Percentiles rank a stretch among this genome's conserved stretches.
phyloP scores from a whole-genome alignment of 2,888 invertebrate species.

The Drosophila mimica region DNA sequence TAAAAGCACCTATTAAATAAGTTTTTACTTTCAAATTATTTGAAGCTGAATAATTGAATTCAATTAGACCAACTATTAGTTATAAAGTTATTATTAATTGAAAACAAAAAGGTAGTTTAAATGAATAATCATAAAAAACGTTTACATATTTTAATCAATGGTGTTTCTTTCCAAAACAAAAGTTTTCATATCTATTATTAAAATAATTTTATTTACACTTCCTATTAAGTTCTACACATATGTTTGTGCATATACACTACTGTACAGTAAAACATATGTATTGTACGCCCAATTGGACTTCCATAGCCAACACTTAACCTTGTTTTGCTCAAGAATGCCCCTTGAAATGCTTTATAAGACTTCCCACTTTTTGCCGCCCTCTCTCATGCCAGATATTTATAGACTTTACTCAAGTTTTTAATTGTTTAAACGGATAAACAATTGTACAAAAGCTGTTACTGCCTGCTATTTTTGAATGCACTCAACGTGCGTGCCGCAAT shows the following conservation, averaged over 20 bases:
- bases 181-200: background rate
- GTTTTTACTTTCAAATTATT: background rate
- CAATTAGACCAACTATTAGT: background rate
- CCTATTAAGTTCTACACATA: background rate
- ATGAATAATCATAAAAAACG: background rate
- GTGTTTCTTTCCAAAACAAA: background rate
- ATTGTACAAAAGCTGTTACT: constrained; percentile 45
- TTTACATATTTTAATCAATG: too few relatives aligned
- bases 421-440: constrained; percentile 59
- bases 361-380: constrained; percentile 1
- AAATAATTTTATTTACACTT: background rate
- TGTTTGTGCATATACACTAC: background rate
- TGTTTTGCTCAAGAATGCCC: constrained; percentile 32
- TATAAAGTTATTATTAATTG: background rate
- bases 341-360: constrained; percentile 8
- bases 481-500: constrained; percentile 34
- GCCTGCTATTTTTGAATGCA: constrained; percentile 43
- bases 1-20: background rate
- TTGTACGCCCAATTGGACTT: background rate
- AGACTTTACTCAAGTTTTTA: constrained; percentile 47
- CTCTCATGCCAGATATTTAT: constrained; percentile 40
- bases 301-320: constrained; percentile 38
- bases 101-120: background rate
- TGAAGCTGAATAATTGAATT: background rate
- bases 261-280: background rate